Conservation (phyloP, 1,140 invertebrate genomes). For the Nasonia vitripennis region DNA sequence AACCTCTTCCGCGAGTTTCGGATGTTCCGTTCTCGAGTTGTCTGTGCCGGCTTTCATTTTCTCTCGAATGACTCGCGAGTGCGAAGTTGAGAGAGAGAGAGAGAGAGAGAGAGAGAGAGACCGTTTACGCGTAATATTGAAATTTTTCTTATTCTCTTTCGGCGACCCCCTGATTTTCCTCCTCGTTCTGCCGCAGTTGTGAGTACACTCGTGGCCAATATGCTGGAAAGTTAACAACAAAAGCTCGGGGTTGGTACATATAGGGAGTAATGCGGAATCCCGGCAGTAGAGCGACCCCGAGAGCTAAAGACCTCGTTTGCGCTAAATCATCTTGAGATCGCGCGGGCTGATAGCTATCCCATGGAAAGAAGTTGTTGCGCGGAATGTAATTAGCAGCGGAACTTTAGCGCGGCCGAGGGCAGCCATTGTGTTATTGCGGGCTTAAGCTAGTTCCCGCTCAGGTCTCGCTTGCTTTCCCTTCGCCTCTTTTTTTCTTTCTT, state of each 20-base stretch:
- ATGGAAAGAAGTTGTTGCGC: slow-evolving; percentile 46
- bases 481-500: background rate
- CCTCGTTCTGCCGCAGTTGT: background rate
- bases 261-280: slow-evolving; percentile 13
- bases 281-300: slow-evolving; percentile 4
- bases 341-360: background rate
- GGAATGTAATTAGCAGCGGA: slow-evolving; percentile 49
- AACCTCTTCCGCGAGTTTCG: slow-evolving; percentile 29
- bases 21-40: background rate
- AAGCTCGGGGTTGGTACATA: background rate
- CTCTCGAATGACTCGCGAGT: background rate
- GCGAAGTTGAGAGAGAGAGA: background rate
- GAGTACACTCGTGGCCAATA: too few relatives aligned
- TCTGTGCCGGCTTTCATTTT: background rate
- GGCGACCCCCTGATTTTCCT: background rate
- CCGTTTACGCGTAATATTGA: background rate
- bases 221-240: slow-evolving; percentile 14
- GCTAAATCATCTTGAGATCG: slow-evolving; percentile 48
- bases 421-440: slow-evolving; percentile 28
- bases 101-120: too few relatives aligned
- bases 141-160: background rate
- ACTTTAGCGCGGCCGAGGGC: slow-evolving; percentile 14
- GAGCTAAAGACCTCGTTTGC: slow-evolving; percentile 51
- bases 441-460: slow-evolving; percentile 5
- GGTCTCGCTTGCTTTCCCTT: background rate